These are phyloP conservation scores for Tyrannus savana DNA, from an alignment of 2,113 vertebrate genomes.

Conservation along the genomic window DNA sequence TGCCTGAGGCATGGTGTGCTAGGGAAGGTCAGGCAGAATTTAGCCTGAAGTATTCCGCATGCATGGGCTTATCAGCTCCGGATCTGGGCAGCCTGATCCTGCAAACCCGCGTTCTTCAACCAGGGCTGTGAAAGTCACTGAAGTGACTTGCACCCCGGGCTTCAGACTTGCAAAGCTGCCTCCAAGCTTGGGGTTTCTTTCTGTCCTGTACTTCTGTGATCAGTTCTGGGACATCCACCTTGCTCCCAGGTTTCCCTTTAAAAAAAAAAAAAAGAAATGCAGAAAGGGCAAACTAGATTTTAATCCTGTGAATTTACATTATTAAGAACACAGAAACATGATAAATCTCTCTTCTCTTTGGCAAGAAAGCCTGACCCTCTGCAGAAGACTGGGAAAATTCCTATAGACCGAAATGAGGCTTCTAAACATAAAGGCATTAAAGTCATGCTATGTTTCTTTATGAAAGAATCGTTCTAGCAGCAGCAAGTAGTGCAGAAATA, in stretches of 20 bases:
- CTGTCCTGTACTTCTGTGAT: not conserved
- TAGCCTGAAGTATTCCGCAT: not conserved
- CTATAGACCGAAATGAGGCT: not conserved
- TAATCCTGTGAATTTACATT: not conserved
- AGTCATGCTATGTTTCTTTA: not conserved
- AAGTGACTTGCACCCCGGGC: not conserved
- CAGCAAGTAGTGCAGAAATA: not conserved
- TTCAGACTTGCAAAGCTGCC: not conserved
- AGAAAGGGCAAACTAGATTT: not conserved
- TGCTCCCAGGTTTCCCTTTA: not conserved
- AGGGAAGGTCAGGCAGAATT: slow-evolving; percentile 52
- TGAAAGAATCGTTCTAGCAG: not conserved
- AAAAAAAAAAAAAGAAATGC: not conserved
- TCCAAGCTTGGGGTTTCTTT: not conserved
- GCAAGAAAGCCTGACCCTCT: not conserved
- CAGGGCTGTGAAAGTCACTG: not conserved
- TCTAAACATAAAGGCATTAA: not conserved
- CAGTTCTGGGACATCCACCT: not conserved
- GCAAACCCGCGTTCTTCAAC: not conserved
- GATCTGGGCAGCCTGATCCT: not conserved
- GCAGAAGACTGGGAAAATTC: not conserved
- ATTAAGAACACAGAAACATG: not conserved
- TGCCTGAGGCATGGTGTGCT: not conserved
- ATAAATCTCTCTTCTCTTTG: not conserved
- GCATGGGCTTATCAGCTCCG: not conserved